Evolutionary conservation across 1,140 invertebrate genomes (phyloP).

Genomic region (Drosophila grimshawi): DNA sequence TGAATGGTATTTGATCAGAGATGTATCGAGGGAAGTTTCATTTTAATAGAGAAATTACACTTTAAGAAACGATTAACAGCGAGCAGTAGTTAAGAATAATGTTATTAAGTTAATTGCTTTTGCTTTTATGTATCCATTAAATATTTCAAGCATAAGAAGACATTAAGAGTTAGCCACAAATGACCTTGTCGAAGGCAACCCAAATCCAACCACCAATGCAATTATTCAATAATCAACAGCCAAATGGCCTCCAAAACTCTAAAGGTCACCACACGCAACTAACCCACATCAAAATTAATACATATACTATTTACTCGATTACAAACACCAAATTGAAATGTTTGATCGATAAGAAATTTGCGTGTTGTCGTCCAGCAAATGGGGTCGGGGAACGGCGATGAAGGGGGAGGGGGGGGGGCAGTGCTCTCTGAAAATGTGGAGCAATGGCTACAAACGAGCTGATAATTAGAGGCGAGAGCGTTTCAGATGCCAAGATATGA

Average conservation of each 20-base stretch:
- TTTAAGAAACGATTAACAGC: too few relatives aligned
- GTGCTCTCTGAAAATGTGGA: slow-evolving; percentile 30
- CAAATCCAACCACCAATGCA: slow-evolving; percentile 43
- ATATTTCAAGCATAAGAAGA: not conserved
- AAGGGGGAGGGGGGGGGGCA: slow-evolving; percentile 23
- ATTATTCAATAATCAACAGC: slow-evolving; percentile 53
- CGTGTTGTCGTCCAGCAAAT: slow-evolving; percentile 40
- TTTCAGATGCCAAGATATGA: slow-evolving; percentile 66
- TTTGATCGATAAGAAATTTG: slow-evolving; percentile 80
- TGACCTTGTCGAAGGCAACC: slow-evolving; percentile 57
- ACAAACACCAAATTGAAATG: slow-evolving; percentile 59
- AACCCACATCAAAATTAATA: not conserved
- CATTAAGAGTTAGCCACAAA: slow-evolving; percentile 21
- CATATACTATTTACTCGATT: slow-evolving; percentile 41
- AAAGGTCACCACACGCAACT: slow-evolving; percentile 68
- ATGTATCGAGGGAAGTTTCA: too few relatives aligned
- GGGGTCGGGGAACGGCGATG: not conserved
- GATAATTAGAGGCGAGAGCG: slow-evolving; percentile 57
- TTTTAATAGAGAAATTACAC: too few relatives aligned
- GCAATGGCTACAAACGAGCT: slow-evolving; percentile 41
- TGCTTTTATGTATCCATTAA: slow-evolving; percentile 3
- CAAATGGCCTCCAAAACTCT: slow-evolving; percentile 44
- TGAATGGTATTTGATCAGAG: too few relatives aligned
- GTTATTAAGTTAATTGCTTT: slow-evolving; percentile 11
- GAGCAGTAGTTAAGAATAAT: not conserved